Base-by-base conservation (phyloP, 1,140 invertebrate species). In the Atta texana region DNA sequence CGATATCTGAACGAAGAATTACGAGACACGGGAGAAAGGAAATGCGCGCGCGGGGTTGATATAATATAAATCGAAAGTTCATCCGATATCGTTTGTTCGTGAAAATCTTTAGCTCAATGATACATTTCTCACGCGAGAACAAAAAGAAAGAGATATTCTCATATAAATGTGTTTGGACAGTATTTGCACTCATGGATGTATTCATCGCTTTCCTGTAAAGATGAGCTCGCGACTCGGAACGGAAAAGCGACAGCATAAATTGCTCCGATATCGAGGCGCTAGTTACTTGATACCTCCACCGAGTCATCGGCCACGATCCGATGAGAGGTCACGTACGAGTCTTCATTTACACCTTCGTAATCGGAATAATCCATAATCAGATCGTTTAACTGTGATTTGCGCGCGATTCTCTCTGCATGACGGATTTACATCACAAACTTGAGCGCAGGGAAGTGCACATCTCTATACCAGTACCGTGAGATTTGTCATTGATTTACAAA, bases 321-420 rank as follows among this genome's bases (percentile, higher is more conserved):
- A 90, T 90, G 87, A 85, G 71, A 74, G 81, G 86, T 90, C 91
- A 91, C 91, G 89, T 91, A 89, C 86, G 49, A 84, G 76, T 85
- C 88, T 90, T 69, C 71, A 91, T 88, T 91, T 81, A 57, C 31
- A 49, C 53, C 71, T 39, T 71, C 49, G 69, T 59, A 53, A 31
- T n/a, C 44, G 78, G 68, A 91, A 90, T 87, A 90, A 80, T 74
- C 66, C 39, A 24, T 87, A 86, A 91, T 86, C 61, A 85, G 68
- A 66, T 63, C 44, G 28, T 18, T 85, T 82, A 49, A 39, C 31
- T 28, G 64, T 71, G 44, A 69, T 53, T 80, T 80, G 61, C 44
- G 76, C 44, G 61, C 28, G 63, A 77, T 69, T 34, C 55, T 44
- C 63, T 69, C 69, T 55, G 49, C 31, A 53, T 39, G 39, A 3